Evolutionary conservation across 64 coral and sea anemone species (phyloP), one percentile per base, ranked within the genome.

Genomic region (Pocillopora damicornis): DNA sequence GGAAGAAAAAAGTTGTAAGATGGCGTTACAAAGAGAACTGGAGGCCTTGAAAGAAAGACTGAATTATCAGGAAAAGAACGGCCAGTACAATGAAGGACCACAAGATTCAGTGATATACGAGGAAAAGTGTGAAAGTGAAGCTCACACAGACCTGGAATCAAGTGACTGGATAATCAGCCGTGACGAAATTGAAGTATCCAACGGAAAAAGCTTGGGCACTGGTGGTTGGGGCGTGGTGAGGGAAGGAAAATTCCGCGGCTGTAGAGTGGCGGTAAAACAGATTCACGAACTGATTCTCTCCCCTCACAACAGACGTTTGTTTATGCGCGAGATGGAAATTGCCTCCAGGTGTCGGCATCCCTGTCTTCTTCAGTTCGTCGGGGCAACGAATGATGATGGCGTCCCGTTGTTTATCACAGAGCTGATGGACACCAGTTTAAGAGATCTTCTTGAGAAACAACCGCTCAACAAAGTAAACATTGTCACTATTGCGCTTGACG

Each of bases 321-420:
- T 99, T 79, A 88, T 92, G 83, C 72, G 96, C 56, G 96, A 99
- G 80, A 99, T 99, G 96, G 59, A 66, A 14, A 99, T 99, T 69
- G 96, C 96, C 0, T 88, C 93, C 1, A 87, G 91, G 42, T 95
- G 93, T 58, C 93, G 93, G 15, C 96, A 99, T 79, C 96, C 96
- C 4, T 92, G 88, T 80, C 76, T 99, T 45, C 60, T 99, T 13
- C 96, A 99, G 84, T 99, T 99, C 64, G 91, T 99, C 12, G 96
- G 96, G 36, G 96, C 96, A 11, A 95, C 96, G 63, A 92, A 90
- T 35, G 93, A 98, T 11, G 82, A 98, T 81, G 95, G 92, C 18
- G 89, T 88, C 11, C 95, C 95, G 4, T 72, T 94, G 16, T 89
- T 98, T 86, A 36, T 98, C 20, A 94, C 92, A 58, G 95, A 98